Conservation (phyloP, 2,888 invertebrate species). For the Suillia variegata region DNA sequence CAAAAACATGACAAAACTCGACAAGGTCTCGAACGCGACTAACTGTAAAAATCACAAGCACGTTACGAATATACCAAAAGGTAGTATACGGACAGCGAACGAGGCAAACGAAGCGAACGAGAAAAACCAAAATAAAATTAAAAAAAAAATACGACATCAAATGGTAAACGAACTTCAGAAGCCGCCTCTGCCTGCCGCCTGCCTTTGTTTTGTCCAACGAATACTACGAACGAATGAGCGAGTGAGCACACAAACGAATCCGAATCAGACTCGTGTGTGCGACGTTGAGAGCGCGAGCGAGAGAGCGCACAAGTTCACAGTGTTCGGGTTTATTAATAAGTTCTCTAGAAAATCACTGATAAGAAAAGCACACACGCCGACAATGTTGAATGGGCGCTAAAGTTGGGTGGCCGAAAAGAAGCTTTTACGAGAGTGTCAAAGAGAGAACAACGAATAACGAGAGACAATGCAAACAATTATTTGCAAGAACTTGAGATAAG, state of each 20-base stretch:
- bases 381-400: too few relatives aligned
- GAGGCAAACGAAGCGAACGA: constrained; percentile 21
- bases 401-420: too few relatives aligned
- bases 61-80: constrained; percentile 59
- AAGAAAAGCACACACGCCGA: too few relatives aligned
- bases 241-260: not conserved
- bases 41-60: constrained; percentile 61
- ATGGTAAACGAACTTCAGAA: constrained; percentile 12
- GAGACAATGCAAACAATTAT: too few relatives aligned
- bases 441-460: too few relatives aligned
- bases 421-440: too few relatives aligned
- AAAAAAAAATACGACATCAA: constrained; percentile 22
- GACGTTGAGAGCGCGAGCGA: too few relatives aligned
- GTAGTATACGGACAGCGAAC: constrained; percentile 27
- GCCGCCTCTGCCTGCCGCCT: not conserved
- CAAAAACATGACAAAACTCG: constrained; percentile 61
- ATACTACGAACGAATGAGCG: not conserved
- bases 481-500: too few relatives aligned
- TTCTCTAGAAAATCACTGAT: too few relatives aligned
- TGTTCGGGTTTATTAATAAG: too few relatives aligned
- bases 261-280: too few relatives aligned
- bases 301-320: too few relatives aligned
- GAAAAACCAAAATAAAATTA: constrained; percentile 13
- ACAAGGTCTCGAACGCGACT: constrained; percentile 63
- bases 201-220: not conserved